Base-by-base conservation (phyloP, 2,797 vertebrate genomes). In the Pyrrhura leucotis region DNA sequence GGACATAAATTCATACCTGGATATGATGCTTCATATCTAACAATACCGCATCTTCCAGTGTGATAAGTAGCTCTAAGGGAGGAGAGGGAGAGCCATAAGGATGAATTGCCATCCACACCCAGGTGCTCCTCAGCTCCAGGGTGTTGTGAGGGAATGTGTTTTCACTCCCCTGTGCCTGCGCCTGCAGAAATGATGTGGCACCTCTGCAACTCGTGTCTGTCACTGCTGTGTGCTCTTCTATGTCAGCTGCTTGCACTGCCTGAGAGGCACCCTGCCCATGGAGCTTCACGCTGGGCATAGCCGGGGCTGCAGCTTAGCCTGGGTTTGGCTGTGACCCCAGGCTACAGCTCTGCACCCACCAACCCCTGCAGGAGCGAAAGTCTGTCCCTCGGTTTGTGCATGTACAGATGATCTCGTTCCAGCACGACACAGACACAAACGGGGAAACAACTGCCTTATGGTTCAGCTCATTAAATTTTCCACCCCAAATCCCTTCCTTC, bases 391-490 rank as follows among this genome's bases (percentile, higher is more conserved):
- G 15, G 37, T 75, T 83, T 31, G 23, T 10, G 54, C 33, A 66
- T 54, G 37, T 25, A 29, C 37, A 77, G 53, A 48, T 54, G 58
- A 42, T 6, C 69, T 37, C 16, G 6, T 56, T 88, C 50, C 39
- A 37, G 59, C 42, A 45, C 63, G 77, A 65, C 81, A 66, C 40
- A 42, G 69, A 83, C 26, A 45, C 21, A 62, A 80, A 56, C 33
- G 23, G 56, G 58, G 50, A 94, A 88, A 89, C 77, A 92, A 79
- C 91, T 91, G 93, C 89, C 48, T 93, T 89, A 73, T 22, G 63
- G 75, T 40, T 73, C 50, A 76, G 65, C 89, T 89, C 87, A 67
- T 95, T 83, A 74, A 77, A 88, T 74, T 88, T 77, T 85, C 77
- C 84, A 73, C 45, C 51, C 80, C 71, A 81, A 65, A 51, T 81